These are phyloP conservation scores for Drosophila fungiperda DNA, from an alignment of 2,888 invertebrate species.

Conservation along the genomic window DNA sequence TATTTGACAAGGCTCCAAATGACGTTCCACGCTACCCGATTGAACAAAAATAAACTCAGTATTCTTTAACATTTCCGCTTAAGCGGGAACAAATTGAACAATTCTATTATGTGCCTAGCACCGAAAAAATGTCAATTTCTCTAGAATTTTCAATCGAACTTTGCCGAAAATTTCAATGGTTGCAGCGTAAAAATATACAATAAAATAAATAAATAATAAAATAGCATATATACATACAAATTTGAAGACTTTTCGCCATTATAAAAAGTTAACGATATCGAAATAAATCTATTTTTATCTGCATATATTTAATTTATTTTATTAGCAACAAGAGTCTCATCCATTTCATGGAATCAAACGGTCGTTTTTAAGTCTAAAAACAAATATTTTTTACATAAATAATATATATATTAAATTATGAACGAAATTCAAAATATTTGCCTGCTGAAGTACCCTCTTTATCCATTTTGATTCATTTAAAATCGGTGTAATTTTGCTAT, in stretches of 20 bases:
- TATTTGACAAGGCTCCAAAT: conserved; percentile 74
- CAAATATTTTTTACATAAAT: neutral
- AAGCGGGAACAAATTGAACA: conserved; percentile 4
- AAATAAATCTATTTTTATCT: neutral
- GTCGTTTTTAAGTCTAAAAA: too few species aligned
- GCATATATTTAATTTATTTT: too few species aligned
- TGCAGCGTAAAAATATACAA: neutral
- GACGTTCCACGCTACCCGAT: conserved; percentile 12
- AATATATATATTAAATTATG: neutral
- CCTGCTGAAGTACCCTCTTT: neutral
- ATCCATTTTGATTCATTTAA: neutral
- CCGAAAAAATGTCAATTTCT: neutral
- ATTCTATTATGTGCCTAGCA: conserved; percentile 12
- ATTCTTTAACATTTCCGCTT: neutral
- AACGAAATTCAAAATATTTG: neutral
- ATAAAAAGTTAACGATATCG: neutral
- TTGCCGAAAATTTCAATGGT: conserved; percentile 1
- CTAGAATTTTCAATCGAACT: neutral
- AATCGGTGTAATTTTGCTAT: neutral
- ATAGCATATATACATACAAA: neutral
- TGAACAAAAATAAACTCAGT: conserved; percentile 2
- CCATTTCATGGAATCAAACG: neutral
- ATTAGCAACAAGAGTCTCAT: too few species aligned
- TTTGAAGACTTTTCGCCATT: neutral
- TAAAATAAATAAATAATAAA: neutral